Conservation (phyloP, 2,797 vertebrate genomes). For the Dipus sagitta region DNA sequence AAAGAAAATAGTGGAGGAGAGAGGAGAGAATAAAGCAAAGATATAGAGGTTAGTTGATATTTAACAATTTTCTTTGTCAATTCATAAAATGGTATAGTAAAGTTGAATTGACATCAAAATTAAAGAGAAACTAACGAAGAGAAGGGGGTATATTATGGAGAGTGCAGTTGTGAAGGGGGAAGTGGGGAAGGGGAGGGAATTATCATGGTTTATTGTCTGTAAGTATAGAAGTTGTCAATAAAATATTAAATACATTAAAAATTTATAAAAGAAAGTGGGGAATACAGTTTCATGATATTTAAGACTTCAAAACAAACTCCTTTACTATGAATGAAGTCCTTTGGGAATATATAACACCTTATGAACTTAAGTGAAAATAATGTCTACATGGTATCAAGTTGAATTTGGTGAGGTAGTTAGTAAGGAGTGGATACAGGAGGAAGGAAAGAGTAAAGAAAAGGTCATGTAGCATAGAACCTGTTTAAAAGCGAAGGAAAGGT, state of each 20-base stretch:
- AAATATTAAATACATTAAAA: no score
- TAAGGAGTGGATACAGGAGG: not conserved
- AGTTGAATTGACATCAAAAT: not conserved
- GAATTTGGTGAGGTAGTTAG: not conserved
- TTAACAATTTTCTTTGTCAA: not conserved
- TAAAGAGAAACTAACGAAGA: no score
- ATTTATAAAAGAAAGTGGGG: not conserved
- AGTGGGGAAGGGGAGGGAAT: no score
- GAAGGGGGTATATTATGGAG: no score
- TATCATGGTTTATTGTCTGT: no score
- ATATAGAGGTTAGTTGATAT: not conserved
- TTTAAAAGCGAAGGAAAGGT: not conserved
- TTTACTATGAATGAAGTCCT: conserved; percentile 16
- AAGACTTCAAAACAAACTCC: not conserved
- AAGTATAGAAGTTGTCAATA: no score
- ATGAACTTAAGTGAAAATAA: not conserved
- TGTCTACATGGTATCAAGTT: not conserved
- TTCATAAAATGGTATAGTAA: not conserved
- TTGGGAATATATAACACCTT: not conserved
- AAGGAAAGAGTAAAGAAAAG: not conserved
- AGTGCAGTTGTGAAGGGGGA: no score
- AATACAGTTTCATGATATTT: not conserved
- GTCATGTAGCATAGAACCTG: not conserved
- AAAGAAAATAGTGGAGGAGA: not conserved
- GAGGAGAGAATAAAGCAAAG: not conserved